Base-by-base conservation (phyloP, 1,140 invertebrate species). In the Trinorchestia longiramus region DNA sequence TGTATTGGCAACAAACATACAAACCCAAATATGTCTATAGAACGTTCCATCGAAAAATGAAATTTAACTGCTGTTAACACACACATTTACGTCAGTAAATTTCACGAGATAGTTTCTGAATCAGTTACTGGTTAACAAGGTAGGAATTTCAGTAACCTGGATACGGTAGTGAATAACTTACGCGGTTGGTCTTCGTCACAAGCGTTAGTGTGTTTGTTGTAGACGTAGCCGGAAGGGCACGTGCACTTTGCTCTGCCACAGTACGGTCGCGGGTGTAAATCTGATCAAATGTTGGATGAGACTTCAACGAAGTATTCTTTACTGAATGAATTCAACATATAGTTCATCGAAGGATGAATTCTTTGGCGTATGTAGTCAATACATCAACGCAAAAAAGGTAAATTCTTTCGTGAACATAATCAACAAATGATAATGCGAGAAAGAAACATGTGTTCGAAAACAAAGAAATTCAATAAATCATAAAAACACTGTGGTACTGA, bases 211-310 rank as follows among this genome's bases (percentile, higher is more conserved):
- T 43, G 42, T 0, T 77, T 3, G 88, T 96, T 95, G 92, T 96
- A 96, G 23, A 53, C n/a, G 88, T 53, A 96, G 23, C 95, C 96
- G 23, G 62, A 23, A 19, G 96, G 96, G 95, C 96, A 96, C 4
- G 28, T 95, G 92, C 96, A 96, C 57, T 96, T 96, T 15, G 95
- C 95, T 23, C 95, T 53, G 17, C 95, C 53, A 95, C 96, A 96
- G n/a, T 94, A 92, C 42, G 96, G 96, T 88, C 95, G 45, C n/a
- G 96, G 96, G 43, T 57, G 92, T n/a, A 45, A 19, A 47, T 94
- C 92, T 90, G 88, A 36, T 15, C 3, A 43, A 90, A 43, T 41
- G 28, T 77, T 77, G 28, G 62, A 28, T 11, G 1, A 77, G 1
- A 3, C 3, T 77, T 77, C 62, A 36, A 36, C 36, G 36, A 77